Conservation (phyloP, 2,888 invertebrate species). For the Aphrophora alni region DNA sequence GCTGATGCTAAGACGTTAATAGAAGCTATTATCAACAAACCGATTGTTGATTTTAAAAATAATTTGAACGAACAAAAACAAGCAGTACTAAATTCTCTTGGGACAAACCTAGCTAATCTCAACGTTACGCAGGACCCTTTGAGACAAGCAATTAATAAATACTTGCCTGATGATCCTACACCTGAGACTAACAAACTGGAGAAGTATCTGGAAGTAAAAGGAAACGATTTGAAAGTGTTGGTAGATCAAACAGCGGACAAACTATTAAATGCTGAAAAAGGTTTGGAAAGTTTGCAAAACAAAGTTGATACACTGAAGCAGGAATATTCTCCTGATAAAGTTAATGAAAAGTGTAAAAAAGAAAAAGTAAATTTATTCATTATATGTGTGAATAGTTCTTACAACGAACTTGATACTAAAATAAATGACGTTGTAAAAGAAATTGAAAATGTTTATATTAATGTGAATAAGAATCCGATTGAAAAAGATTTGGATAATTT, state of each 20-base stretch:
- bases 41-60: neutral
- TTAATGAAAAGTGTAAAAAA: neutral
- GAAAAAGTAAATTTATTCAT: neutral
- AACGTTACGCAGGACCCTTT: neutral
- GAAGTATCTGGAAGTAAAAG: neutral
- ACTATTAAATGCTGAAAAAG: neutral
- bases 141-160: neutral
- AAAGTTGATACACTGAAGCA: neutral
- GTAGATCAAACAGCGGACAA: neutral
- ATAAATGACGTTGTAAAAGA: neutral
- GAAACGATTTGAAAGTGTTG: neutral
- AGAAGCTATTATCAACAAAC: neutral
- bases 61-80: neutral
- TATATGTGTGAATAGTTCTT: neutral
- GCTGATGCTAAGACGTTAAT: too few species aligned
- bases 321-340: neutral
- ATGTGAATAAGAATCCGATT: neutral
- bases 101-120: neutral
- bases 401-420: neutral
- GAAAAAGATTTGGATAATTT: neutral
- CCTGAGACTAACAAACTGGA: neutral
- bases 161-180: neutral
- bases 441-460: neutral
- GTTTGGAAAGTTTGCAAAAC: neutral
- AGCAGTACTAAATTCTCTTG: neutral